phyloP scores from a whole-genome alignment of 92 coral and sea anemone species.

The Isaurus tuberculatus region DNA sequence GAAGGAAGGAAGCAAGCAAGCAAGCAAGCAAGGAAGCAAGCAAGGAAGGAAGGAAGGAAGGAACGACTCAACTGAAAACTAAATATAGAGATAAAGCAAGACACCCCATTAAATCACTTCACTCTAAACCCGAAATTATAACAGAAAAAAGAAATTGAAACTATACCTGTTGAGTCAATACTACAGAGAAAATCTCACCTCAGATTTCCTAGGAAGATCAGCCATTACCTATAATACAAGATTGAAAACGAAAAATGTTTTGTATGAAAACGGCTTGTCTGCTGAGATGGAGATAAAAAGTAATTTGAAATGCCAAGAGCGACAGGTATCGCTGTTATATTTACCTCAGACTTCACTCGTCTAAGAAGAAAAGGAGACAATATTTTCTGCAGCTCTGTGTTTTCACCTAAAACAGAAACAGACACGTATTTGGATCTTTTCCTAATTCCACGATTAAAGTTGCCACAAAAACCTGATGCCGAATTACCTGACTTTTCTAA shows the following conservation, averaged over 20 bases:
- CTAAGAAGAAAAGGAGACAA: slow-evolving; percentile 87
- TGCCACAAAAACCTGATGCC: no score
- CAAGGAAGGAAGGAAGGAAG: no score
- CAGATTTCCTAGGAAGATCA: slow-evolving; percentile 81
- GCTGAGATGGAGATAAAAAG: neutral
- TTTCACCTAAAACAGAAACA: slow-evolving; percentile 51
- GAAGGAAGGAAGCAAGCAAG: no score
- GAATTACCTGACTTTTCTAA: no score
- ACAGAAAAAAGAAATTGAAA: no score
- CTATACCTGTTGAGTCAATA: neutral
- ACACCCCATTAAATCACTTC: no score
- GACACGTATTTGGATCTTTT: no score
- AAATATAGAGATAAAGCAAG: no score
- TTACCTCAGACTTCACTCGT: slow-evolving; percentile 89
- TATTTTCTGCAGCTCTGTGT: slow-evolving; percentile 68
- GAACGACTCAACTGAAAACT: no score
- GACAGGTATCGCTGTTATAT: neutral
- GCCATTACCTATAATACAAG: slow-evolving; percentile 71
- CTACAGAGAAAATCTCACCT: slow-evolving; percentile 55
- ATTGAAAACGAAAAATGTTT: neutral
- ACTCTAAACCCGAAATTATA: no score
- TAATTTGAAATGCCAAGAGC: neutral
- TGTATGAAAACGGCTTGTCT: neutral
- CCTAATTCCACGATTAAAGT: no score
- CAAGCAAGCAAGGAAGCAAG: no score